These are phyloP conservation scores for Amiota communis DNA, from an alignment of 2,888 invertebrate genomes.

Conservation along the genomic window DNA sequence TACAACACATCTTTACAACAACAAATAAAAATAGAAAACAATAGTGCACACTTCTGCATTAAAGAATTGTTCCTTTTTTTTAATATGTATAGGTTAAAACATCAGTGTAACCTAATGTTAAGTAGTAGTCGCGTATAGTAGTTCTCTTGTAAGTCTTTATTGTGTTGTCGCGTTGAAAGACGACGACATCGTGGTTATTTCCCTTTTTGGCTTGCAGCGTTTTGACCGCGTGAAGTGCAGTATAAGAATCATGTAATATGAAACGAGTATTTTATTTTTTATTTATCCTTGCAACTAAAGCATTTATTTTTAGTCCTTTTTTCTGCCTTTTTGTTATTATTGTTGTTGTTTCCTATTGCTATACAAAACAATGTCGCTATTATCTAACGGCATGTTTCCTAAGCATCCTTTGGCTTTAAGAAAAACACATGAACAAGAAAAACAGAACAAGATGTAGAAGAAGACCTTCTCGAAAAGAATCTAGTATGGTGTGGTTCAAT, in stretches of 20 bases:
- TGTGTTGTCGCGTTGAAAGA: conserved; percentile 27
- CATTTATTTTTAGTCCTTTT: conserved; percentile 7
- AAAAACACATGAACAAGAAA: background rate
- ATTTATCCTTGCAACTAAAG: too few species aligned
- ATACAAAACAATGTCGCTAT: conserved; percentile 25
- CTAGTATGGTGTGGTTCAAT: background rate
- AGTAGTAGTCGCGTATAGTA: too few species aligned
- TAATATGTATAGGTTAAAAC: too few species aligned
- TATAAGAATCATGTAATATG: conserved; percentile 34
- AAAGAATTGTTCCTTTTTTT: too few species aligned
- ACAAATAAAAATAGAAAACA: too few species aligned
- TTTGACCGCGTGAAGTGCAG: conserved; percentile 53
- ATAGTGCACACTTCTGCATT: too few species aligned
- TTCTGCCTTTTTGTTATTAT: conserved; percentile 9
- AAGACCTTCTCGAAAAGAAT: background rate
- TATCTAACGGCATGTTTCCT: conserved; percentile 21
- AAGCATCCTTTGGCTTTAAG: conserved; percentile 15
- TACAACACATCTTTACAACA: too few species aligned
- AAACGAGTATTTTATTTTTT: conserved; percentile 18
- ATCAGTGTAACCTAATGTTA: too few species aligned
- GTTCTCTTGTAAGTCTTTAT: too few species aligned
- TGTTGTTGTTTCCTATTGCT: background rate
- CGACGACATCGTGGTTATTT: conserved; percentile 60
- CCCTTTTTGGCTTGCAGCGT: conserved; percentile 52
- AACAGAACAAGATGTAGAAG: background rate